Percentiles rank a stretch among this genome's conserved stretches.
Evolutionary conservation across 2,797 vertebrate species (phyloP).

Genomic region (Steatocranus sp.): DNA sequence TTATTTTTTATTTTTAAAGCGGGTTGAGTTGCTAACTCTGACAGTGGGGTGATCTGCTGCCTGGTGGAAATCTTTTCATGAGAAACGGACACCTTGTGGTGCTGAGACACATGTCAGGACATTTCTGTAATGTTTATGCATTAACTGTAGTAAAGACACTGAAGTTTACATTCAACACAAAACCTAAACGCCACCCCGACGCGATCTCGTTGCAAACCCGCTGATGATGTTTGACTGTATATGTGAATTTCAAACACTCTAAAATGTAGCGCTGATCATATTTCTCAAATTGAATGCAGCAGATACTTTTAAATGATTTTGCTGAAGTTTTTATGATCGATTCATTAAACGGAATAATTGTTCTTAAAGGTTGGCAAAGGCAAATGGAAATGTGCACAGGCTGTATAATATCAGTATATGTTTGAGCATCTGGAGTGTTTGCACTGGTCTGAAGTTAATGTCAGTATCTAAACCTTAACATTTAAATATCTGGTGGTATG

Average conservation of each 20-base stretch:
- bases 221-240: neutral
- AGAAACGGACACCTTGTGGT: neutral
- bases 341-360: neutral
- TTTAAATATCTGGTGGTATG: neutral
- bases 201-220: neutral
- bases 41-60: neutral
- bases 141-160: neutral
- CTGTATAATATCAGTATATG: neutral
- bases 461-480: neutral
- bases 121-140: constrained; percentile 13
- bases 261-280: neutral
- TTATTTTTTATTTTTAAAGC: neutral
- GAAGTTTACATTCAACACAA: neutral
- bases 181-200: neutral
- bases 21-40: neutral
- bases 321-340: neutral
- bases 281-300: neutral
- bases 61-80: neutral
- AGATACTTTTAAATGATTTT: neutral
- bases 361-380: neutral
- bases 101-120: neutral
- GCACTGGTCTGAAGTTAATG: neutral
- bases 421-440: neutral
- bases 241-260: neutral
- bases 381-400: neutral